phyloP scores from a whole-genome alignment of 2,888 invertebrate genomes.

The Darwinula stevensoni region DNA sequence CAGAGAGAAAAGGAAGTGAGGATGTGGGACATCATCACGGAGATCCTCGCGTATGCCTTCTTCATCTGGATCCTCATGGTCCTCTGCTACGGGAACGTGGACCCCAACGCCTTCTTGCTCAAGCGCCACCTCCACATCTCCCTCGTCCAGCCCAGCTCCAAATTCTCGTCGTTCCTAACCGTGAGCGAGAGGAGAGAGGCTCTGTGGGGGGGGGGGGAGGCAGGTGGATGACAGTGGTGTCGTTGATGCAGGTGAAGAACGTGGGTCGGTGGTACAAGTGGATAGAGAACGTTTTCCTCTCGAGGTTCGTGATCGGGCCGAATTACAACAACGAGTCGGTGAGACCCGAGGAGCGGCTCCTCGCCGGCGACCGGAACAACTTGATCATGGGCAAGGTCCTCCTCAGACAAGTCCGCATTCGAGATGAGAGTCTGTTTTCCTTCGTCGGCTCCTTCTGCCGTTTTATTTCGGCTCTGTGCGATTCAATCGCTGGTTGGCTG shows the following conservation, averaged over 20 bases:
- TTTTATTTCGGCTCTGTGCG: too few relatives aligned
- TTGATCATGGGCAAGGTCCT: conserved; percentile 23
- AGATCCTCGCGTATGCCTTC: conserved; percentile 18
- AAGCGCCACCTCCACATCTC: conserved; percentile 14
- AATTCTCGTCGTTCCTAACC: too few relatives aligned
- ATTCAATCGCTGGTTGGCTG: too few relatives aligned
- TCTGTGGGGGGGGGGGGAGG: too few relatives aligned
- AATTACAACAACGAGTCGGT: conserved; percentile 1
- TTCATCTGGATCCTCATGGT: conserved; percentile 20
- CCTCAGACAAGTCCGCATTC: conserved; percentile 20
- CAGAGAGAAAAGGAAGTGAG: conserved; percentile 18
- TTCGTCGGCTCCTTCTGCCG: too few relatives aligned
- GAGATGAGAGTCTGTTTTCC: conserved; percentile 11
- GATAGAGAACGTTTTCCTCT: background rate
- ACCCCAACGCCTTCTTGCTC: conserved; percentile 14
- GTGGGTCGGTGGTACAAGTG: background rate
- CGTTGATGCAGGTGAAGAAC: background rate
- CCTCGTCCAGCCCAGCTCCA: too few relatives aligned
- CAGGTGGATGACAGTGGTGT: too few relatives aligned
- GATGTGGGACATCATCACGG: conserved; percentile 18
- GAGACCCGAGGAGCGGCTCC: conserved; percentile 10
- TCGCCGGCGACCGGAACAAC: conserved; percentile 20
- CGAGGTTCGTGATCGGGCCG: background rate
- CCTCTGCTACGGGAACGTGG: conserved; percentile 17
- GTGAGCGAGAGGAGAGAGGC: too few relatives aligned